Conservation (phyloP, 2,113 vertebrate species). For the Microtus pennsylvanicus region DNA sequence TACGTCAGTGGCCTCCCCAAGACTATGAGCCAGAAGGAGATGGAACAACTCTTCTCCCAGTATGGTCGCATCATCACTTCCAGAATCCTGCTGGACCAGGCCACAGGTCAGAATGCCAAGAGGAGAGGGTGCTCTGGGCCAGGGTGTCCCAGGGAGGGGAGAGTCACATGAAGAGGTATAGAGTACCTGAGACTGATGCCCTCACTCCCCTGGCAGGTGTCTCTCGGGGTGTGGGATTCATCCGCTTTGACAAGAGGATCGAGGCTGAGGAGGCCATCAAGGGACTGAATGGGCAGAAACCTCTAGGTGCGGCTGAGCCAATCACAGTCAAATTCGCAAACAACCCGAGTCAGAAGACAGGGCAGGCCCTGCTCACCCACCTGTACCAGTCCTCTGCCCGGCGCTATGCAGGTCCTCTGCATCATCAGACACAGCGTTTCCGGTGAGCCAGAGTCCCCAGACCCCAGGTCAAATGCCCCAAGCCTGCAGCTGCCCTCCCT, state of each 20-base stretch:
- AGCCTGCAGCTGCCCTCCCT: not conserved
- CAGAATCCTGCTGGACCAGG: slow-evolving; percentile 96
- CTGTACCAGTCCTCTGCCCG: slow-evolving; percentile 96
- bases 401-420: slow-evolving; percentile 94
- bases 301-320: slow-evolving; percentile 94
- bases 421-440: slow-evolving; percentile 97
- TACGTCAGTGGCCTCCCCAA: slow-evolving; percentile 97
- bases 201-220: slow-evolving; percentile 88
- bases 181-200: not conserved
- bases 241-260: slow-evolving; percentile 97
- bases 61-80: slow-evolving; percentile 98
- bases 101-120: slow-evolving; percentile 90
- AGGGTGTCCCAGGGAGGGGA: not conserved
- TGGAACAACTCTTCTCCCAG: slow-evolving; percentile 97
- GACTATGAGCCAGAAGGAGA: slow-evolving; percentile 98
- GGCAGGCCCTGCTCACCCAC: slow-evolving; percentile 95
- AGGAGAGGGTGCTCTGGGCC: too few species aligned
- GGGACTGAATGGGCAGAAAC: slow-evolving; percentile 97
- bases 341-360: slow-evolving; percentile 97
- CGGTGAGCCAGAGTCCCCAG: slow-evolving; percentile 86
- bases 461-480: too few species aligned
- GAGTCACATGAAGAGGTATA: fast-evolving
- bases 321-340: slow-evolving; percentile 99
- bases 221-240: slow-evolving; percentile 97
- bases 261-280: slow-evolving; percentile 98